Conservation (phyloP, 2,113 vertebrate species). For the Pelmatolapia mariae region DNA sequence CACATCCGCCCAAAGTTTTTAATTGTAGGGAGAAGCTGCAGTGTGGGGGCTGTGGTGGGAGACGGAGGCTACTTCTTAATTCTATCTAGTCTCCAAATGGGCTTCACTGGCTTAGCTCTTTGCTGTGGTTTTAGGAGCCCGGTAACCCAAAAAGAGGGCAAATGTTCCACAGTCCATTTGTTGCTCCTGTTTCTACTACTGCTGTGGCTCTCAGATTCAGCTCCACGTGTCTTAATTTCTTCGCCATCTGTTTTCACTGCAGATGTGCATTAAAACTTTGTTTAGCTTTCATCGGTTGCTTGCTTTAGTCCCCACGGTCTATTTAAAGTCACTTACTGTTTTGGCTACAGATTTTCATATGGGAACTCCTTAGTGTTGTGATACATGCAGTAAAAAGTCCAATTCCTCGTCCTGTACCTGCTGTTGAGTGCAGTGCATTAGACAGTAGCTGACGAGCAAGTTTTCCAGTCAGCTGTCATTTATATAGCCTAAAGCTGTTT, state of each 20-base stretch:
- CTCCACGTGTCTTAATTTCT: slow-evolving; percentile 18
- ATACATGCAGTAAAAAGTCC: background rate
- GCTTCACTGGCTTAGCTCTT: background rate
- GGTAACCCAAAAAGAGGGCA: slow-evolving; percentile 30
- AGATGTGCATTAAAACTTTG: slow-evolving; percentile 25
- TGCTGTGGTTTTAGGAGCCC: slow-evolving; percentile 40
- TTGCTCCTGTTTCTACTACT: slow-evolving; percentile 4
- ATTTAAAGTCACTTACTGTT: slow-evolving; percentile 20
- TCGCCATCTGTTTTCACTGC: slow-evolving; percentile 16
- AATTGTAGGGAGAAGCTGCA: background rate
- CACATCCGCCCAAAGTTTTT: background rate
- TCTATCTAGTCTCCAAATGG: background rate
- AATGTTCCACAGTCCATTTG: slow-evolving; percentile 46
- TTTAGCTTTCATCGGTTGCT: slow-evolving; percentile 11
- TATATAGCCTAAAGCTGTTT: slow-evolving; percentile 16
- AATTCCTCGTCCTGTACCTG: background rate
- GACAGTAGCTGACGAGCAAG: background rate
- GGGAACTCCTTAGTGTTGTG: background rate
- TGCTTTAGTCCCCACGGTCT: background rate
- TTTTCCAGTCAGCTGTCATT: background rate
- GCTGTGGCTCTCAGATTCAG: slow-evolving; percentile 15
- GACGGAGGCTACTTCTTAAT: background rate
- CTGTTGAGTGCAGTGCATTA: background rate
- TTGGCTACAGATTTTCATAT: background rate
- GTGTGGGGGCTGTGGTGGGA: background rate